Base-by-base conservation (phyloP, 2,888 invertebrate species). In the Eupsilia transversa region DNA sequence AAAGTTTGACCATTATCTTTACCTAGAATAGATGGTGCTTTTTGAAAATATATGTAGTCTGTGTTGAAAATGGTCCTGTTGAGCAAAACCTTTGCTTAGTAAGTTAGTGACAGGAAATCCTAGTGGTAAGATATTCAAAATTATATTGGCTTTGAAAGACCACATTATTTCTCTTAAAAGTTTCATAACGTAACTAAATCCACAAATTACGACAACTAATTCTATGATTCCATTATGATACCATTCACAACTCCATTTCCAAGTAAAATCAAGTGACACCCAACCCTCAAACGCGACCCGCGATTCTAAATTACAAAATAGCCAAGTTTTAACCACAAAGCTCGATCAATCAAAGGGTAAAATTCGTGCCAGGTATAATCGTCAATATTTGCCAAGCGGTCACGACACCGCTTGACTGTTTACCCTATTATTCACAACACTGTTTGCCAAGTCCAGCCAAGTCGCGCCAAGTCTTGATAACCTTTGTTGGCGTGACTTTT, bases 291-390 rank as follows among this genome's bases (percentile, higher is more conserved):
- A 77, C 10, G 63, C 69, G 59, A 70, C 82, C 85, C 60, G 79
- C 82, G 78, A 82, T 85, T 77, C 54, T 65, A 79, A 86, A 79
- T 77, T 67, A 78, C 74, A 86, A 89, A 86, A 84, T 71, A 76
- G 83, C 77, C 84, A 87, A 82, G 79, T 85, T 89, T 77, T 89
- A 86, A 90, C 85, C 89, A 91, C 90, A 92, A 90, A 86, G 90
- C 89, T 86, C 94, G 92, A 96, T 96, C 96, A 96, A 96, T 96
- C 96, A 96, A 94, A 94, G 94, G 93, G 92, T 91, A 90, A 91
- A 91, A 93, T 93, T 93, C 92, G 93, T 92, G 93, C 88, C 88
- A 88, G 91, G 89, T 90, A 90, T 88, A 80, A 83, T 86, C 84
- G 93, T 93, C 93, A 96, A 96, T 96, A 95, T 96, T 96, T 92